These are phyloP conservation scores for Coelopa frigida DNA, from an alignment of 1,140 invertebrate genomes.

Conservation along the genomic window DNA sequence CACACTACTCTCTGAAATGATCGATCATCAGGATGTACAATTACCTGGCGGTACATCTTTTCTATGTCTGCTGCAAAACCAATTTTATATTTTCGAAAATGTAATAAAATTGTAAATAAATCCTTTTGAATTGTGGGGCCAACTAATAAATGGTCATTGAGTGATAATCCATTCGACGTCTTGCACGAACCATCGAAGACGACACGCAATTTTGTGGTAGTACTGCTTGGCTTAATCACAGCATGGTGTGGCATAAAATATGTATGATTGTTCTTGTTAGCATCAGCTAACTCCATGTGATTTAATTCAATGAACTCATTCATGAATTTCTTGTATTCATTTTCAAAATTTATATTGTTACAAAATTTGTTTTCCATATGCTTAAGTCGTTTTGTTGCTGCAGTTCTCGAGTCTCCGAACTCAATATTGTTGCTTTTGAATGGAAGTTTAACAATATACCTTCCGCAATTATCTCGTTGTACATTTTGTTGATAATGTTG, in stretches of 20 bases:
- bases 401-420: constrained; percentile 1
- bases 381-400: constrained; percentile 1
- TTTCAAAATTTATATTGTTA: neutral
- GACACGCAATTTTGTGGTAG: constrained; percentile 3
- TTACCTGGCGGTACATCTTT: constrained; percentile 40
- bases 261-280: neutral
- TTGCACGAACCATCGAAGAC: constrained; percentile 43
- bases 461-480: neutral
- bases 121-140: constrained; percentile 34
- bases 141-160: constrained; percentile 33
- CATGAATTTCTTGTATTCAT: constrained; percentile 8
- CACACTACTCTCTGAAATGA: constrained; percentile 8
- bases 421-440: neutral
- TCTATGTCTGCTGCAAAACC: constrained; percentile 28
- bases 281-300: constrained; percentile 1
- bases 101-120: constrained; percentile 32
- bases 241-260: constrained; percentile 8
- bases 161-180: constrained; percentile 27
- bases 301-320: neutral
- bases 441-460: constrained; percentile 3
- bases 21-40: neutral
- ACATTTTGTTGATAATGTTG: neutral
- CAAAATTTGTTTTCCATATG: constrained; percentile 6
- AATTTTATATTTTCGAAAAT: constrained; percentile 27
- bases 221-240: neutral